Conservation (phyloP, 1,140 invertebrate species). For the Trichonephila inaurata region DNA sequence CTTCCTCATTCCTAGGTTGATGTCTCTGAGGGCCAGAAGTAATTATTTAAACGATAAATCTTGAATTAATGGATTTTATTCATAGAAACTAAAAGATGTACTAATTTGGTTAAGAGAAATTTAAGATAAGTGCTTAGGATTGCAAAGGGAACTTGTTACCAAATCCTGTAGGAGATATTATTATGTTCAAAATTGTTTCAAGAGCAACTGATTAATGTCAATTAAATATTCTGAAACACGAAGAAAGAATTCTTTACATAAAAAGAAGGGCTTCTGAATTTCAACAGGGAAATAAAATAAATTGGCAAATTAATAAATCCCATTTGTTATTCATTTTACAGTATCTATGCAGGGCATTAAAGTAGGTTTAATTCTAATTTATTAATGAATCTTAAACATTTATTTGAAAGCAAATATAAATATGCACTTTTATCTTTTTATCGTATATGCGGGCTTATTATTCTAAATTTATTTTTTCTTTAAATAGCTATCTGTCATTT, state of each 20-base stretch:
- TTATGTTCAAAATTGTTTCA: constrained; percentile 26
- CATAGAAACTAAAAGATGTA: not conserved
- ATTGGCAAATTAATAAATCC: too few relatives aligned
- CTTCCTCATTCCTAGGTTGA: not conserved
- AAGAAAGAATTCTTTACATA: not conserved
- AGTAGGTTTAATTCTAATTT: too few relatives aligned
- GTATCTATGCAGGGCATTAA: too few relatives aligned
- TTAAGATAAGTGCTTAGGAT: not conserved
- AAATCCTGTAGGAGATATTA: constrained; percentile 32
- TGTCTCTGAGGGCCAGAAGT: not conserved
- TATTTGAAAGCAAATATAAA: too few relatives aligned
- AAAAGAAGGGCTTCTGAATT: not conserved
- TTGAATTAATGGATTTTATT: constrained; percentile 32
- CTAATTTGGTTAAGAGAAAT: not conserved
- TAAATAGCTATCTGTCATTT: too few relatives aligned
- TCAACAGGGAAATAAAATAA: too few relatives aligned
- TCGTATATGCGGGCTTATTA: too few relatives aligned
- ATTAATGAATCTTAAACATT: too few relatives aligned
- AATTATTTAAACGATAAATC: constrained; percentile 26
- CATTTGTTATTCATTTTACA: too few relatives aligned
- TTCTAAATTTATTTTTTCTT: too few relatives aligned
- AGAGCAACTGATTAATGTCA: not conserved
- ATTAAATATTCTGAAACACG: not conserved
- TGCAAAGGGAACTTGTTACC: not conserved
- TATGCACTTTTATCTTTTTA: too few relatives aligned